Conservation (phyloP, 2,888 invertebrate species). For the Clivina fossor region DNA sequence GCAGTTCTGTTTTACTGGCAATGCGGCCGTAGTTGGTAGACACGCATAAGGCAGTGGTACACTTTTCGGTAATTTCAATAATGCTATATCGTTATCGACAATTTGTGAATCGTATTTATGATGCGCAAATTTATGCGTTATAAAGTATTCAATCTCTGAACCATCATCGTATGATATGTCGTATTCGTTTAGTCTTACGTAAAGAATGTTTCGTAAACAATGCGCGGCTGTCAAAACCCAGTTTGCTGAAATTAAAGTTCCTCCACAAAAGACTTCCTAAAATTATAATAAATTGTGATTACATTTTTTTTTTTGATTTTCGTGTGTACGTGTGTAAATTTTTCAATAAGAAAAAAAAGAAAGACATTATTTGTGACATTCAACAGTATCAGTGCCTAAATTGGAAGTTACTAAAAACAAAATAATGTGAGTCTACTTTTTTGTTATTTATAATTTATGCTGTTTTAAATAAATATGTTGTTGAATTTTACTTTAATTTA, state of each 20-base stretch:
- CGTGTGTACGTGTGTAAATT: too few species aligned
- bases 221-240: conserved; percentile 91
- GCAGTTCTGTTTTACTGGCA: conserved; percentile 69
- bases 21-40: conserved; percentile 68
- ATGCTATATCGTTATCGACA: conserved; percentile 90
- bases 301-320: too few species aligned
- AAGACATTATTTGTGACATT: too few species aligned
- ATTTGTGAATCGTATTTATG: conserved; percentile 85
- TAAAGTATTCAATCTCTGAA: conserved; percentile 75
- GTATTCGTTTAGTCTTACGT: conserved; percentile 83
- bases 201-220: conserved; percentile 75
- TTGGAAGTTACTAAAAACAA: too few species aligned
- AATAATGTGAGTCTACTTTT: too few species aligned
- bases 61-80: conserved; percentile 65
- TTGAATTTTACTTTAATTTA: too few species aligned
- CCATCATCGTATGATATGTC: conserved; percentile 74
- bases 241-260: conserved; percentile 75
- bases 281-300: too few species aligned
- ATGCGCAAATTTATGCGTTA: conserved; percentile 75
- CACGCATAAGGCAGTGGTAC: conserved; percentile 63
- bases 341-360: too few species aligned
- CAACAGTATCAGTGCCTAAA: too few species aligned
- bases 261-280: conserved; percentile 87
- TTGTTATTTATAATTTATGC: too few species aligned
- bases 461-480: too few species aligned